A percentile compares a stretch with the other conserved stretches of the same genome.
These are phyloP conservation scores for Anarrhichthys ocellatus DNA, from an alignment of 2,113 vertebrate genomes.

Conservation along the genomic window DNA sequence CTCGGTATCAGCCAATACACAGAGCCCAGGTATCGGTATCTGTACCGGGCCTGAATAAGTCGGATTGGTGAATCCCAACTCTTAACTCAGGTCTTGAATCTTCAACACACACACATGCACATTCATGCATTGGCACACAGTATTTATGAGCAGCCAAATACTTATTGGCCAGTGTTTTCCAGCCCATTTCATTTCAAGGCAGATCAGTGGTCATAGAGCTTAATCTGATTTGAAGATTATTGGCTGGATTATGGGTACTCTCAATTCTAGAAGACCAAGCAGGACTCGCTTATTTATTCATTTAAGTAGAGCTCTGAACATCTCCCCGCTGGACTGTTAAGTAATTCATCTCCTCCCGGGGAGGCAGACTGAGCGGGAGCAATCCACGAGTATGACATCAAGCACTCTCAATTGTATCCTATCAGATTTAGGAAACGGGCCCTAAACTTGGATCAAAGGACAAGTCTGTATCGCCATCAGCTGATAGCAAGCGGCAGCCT, in stretches of 20 bases:
- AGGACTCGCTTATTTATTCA: slow-evolving; percentile 50
- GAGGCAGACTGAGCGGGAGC: slow-evolving; percentile 15
- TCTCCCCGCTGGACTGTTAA: slow-evolving; percentile 49
- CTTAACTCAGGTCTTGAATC: slow-evolving; percentile 7
- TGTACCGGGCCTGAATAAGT: neutral
- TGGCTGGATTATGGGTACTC: slow-evolving; percentile 40
- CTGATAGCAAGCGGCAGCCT: neutral
- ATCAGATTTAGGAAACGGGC: slow-evolving; percentile 39
- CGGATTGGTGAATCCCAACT: neutral
- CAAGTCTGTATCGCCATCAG: neutral
- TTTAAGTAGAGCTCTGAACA: slow-evolving; percentile 45
- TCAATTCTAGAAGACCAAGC: slow-evolving; percentile 57
- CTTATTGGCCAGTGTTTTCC: slow-evolving; percentile 45
- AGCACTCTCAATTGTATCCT: slow-evolving; percentile 9
- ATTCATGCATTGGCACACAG: slow-evolving; percentile 16
- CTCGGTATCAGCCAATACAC: neutral
- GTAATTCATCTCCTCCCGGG: slow-evolving; percentile 37
- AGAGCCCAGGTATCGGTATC: too few relatives aligned
- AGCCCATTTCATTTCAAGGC: slow-evolving; percentile 44
- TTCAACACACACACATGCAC: slow-evolving; percentile 11
- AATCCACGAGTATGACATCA: slow-evolving; percentile 33
- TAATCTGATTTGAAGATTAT: slow-evolving; percentile 62
- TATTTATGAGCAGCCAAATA: slow-evolving; percentile 33
- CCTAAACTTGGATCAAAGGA: slow-evolving; percentile 38
- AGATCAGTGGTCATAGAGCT: slow-evolving; percentile 45